Evolutionary conservation across 2,113 vertebrate species (phyloP).

Genomic region (Poeciliopsis turrubarensis): DNA sequence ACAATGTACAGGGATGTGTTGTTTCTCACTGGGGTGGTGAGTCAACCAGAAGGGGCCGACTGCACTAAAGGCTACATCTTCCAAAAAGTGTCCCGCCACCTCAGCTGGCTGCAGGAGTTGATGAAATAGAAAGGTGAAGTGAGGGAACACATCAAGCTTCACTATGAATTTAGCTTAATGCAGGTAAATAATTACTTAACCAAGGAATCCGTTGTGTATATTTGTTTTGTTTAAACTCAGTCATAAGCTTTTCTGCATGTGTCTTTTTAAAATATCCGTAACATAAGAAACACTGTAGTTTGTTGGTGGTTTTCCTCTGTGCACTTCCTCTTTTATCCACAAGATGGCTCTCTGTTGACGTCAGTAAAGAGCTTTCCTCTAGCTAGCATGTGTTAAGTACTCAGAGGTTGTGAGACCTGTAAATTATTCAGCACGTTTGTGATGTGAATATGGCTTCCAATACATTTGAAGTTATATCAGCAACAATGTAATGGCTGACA

Average conservation of each 20-base stretch:
- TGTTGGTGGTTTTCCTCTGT: background rate
- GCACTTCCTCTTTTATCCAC: slow-evolving; percentile 52
- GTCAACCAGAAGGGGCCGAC: slow-evolving; percentile 51
- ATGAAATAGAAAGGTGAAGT: slow-evolving; percentile 48
- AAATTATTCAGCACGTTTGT: slow-evolving; percentile 58
- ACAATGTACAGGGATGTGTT: slow-evolving; percentile 75
- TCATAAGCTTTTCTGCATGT: background rate
- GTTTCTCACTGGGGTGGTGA: slow-evolving; percentile 80
- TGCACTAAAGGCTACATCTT: slow-evolving; percentile 77
- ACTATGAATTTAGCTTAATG: background rate
- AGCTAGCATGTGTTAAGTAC: background rate
- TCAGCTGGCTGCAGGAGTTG: slow-evolving; percentile 71
- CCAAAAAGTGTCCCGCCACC: slow-evolving; percentile 79
- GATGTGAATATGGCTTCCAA: slow-evolving; percentile 36
- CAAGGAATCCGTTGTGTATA: slow-evolving; percentile 8
- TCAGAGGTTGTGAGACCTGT: slow-evolving; percentile 23
- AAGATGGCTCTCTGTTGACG: slow-evolving; percentile 54
- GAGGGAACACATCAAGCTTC: background rate
- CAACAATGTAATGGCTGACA: slow-evolving; percentile 26
- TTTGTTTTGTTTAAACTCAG: slow-evolving; percentile 1
- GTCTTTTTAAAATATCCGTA: slow-evolving; percentile 7
- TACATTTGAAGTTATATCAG: slow-evolving; percentile 28
- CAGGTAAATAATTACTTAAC: slow-evolving; percentile 15
- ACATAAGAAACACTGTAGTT: slow-evolving; percentile 3
- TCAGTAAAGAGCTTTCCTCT: slow-evolving; percentile 1